phyloP scores from a whole-genome alignment of 2,113 vertebrate species.

The Xyliphius kryptos region DNA sequence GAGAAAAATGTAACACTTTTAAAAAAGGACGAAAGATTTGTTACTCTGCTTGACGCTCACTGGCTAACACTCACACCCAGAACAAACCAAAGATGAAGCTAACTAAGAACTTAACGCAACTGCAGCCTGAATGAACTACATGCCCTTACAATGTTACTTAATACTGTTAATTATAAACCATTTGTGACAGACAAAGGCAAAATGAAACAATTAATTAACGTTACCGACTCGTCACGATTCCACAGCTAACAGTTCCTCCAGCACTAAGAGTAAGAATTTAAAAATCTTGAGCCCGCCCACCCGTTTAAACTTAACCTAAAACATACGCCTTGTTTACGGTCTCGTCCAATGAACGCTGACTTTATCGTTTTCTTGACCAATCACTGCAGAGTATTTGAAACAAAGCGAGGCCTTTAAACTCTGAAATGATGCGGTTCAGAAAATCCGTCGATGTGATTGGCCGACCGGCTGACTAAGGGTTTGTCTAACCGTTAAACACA shows the following conservation, averaged over 20 bases:
- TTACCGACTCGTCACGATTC: conserved; percentile 21
- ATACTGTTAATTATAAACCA: not conserved
- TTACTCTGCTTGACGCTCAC: too few relatives aligned
- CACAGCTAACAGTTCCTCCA: not conserved
- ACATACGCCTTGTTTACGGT: not conserved
- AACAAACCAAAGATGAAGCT: not conserved
- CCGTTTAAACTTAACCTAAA: conserved; percentile 51
- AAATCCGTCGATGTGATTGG: conserved; percentile 43
- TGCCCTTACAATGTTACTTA: too few relatives aligned
- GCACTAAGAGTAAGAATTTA: conserved; percentile 23
- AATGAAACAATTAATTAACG: not conserved
- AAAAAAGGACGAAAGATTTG: too few relatives aligned
- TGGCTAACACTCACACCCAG: not conserved
- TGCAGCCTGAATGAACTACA: too few relatives aligned
- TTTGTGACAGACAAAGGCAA: not conserved
- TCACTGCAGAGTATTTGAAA: conserved; percentile 46
- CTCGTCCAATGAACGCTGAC: not conserved
- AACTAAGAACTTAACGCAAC: too few relatives aligned
- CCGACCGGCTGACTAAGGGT: conserved; percentile 1
- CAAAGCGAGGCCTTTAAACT: conserved; percentile 35
- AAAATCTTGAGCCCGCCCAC: conserved; percentile 52
- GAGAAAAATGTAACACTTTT: too few relatives aligned
- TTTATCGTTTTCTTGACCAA: conserved; percentile 43
- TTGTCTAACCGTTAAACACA: conserved; percentile 27
- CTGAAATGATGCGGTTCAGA: not conserved